A percentile compares a stretch with the other conserved stretches of the same genome.
These are phyloP conservation scores for Lepeophtheirus nordmannii DNA, from an alignment of 2,888 invertebrate genomes.

Conservation along the genomic window DNA sequence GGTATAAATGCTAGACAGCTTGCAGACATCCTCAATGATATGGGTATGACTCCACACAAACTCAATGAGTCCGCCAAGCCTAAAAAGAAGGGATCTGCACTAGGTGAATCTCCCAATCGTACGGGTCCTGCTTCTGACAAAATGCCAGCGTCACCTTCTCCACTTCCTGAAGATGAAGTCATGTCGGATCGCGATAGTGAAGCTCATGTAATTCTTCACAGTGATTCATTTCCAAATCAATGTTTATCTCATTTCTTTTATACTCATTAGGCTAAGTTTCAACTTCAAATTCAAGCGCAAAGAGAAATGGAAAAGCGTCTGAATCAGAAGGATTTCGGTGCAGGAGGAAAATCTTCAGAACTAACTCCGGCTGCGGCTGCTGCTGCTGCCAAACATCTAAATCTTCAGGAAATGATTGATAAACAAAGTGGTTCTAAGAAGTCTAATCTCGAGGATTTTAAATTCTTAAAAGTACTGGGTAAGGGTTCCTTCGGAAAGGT, in stretches of 20 bases:
- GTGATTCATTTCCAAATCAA: too few relatives aligned
- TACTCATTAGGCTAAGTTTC: slow-evolving; percentile 28
- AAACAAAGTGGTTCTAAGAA: slow-evolving; percentile 35
- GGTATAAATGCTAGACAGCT: slow-evolving; percentile 93
- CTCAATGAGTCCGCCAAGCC: slow-evolving; percentile 38
- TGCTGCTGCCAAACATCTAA: neutral
- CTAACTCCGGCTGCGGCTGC: neutral
- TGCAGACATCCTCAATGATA: slow-evolving; percentile 76
- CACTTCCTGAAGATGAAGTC: slow-evolving; percentile 9
- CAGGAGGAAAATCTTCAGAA: neutral
- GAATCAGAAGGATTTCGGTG: slow-evolving; percentile 4
- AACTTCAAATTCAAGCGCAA: slow-evolving; percentile 32
- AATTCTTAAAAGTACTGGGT: slow-evolving; percentile 93
- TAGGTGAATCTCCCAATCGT: slow-evolving; percentile 9
- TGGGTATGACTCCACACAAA: slow-evolving; percentile 80
- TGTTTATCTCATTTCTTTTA: neutral
- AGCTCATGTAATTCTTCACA: neutral
- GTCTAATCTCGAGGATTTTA: slow-evolving; percentile 69
- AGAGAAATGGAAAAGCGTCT: slow-evolving; percentile 37
- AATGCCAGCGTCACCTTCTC: slow-evolving; percentile 1
- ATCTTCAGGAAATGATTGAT: slow-evolving; percentile 23
- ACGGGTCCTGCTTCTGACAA: neutral
- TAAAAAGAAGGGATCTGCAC: slow-evolving; percentile 5
- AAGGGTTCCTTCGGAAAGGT: slow-evolving; percentile 98
- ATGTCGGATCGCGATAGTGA: neutral